Evolutionary conservation across 2,797 vertebrate genomes (phyloP).

Genomic region (Kryptolebias ocellatus): DNA sequence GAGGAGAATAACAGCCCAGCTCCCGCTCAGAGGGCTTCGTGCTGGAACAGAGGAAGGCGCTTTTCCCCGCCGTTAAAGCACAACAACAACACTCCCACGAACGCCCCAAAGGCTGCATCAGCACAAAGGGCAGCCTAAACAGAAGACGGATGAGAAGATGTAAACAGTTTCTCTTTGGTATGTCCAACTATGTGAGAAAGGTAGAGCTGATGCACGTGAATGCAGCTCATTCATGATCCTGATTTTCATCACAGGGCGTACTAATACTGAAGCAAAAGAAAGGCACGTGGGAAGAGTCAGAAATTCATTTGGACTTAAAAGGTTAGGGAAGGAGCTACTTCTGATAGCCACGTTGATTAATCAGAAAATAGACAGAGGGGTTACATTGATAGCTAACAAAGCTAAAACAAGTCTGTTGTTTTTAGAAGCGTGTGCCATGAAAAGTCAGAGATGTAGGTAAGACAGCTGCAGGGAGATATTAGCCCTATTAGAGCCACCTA

Average conservation of each 20-base stretch:
- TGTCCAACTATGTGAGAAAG: neutral
- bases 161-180: constrained; percentile 18
- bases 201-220: constrained; percentile 4
- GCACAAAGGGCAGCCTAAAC: constrained; percentile 14
- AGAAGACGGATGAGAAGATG: constrained; percentile 17
- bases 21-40: constrained; percentile 28
- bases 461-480: too few relatives aligned
- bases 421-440: too few relatives aligned
- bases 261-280: constrained; percentile 34
- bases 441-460: too few relatives aligned
- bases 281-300: constrained; percentile 43
- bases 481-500: too few relatives aligned
- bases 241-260: constrained; percentile 40
- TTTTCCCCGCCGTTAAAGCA: constrained; percentile 18
- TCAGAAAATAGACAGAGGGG: constrained; percentile 14
- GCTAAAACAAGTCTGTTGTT: constrained; percentile 7
- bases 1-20: constrained; percentile 57
- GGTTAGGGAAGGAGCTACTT: constrained; percentile 34
- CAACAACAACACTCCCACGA: constrained; percentile 41
- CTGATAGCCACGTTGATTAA: constrained; percentile 38
- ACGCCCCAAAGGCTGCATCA: constrained; percentile 33
- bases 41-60: neutral
- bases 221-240: neutral
- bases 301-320: constrained; percentile 55
- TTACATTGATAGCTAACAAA: constrained; percentile 19